Evolutionary conservation across 2,888 invertebrate species (phyloP).

Genomic region (Odontomyia ornata): DNA sequence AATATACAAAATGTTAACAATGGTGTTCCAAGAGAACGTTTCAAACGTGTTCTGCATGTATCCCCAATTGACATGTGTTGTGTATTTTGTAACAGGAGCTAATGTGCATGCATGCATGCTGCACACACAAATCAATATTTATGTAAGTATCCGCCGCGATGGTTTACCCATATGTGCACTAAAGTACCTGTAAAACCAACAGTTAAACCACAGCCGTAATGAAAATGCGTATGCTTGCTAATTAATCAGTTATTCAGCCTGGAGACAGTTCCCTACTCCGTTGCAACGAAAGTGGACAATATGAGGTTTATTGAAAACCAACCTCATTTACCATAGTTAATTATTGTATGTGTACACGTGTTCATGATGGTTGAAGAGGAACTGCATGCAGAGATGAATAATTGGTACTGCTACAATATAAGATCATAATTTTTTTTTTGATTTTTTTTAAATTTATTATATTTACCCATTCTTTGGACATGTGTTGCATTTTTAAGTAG

Average conservation of each 20-base stretch:
- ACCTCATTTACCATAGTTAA: neutral
- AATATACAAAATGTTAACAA: neutral
- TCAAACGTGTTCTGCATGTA: neutral
- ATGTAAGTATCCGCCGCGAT: neutral
- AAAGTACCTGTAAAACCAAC: neutral
- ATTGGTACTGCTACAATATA: no score
- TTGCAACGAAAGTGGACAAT: no score
- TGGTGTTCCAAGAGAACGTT: neutral
- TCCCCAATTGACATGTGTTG: no score
- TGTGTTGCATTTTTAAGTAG: no score
- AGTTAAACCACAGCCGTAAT: neutral
- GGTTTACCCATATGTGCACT: neutral
- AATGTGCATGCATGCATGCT: no score
- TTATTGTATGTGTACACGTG: neutral
- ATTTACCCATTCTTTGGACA: no score
- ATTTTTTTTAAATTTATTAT: no score
- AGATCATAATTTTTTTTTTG: no score
- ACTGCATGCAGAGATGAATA: no score
- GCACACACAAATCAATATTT: neutral
- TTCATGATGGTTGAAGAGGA: no score
- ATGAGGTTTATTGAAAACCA: neutral
- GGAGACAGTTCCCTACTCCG: neutral
- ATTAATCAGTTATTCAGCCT: conserved; percentile 25
- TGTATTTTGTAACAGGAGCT: no score
- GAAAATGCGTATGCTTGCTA: conserved; percentile 5